These are phyloP conservation scores for Melanotaenia nigrans DNA, from an alignment of 2,797 vertebrate species.

Conservation along the genomic window DNA sequence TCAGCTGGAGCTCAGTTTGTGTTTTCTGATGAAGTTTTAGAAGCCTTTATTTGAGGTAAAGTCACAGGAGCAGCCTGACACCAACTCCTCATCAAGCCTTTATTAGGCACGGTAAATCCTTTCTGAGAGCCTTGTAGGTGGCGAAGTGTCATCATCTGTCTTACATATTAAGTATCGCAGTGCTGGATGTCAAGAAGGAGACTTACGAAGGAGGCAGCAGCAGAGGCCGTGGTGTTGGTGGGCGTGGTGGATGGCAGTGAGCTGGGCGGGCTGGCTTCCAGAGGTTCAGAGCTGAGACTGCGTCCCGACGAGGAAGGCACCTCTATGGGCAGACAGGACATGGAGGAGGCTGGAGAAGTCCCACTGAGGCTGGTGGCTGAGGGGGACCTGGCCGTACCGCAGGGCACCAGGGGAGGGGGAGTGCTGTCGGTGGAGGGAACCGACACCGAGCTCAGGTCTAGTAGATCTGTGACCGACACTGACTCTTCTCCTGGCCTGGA, in stretches of 20 bases:
- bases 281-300: conserved; percentile 61
- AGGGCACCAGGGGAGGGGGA: conserved; percentile 69
- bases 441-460: conserved; percentile 85
- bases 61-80: neutral
- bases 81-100: neutral
- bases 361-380: conserved; percentile 62
- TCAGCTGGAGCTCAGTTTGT: neutral
- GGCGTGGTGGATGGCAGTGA: conserved; percentile 58
- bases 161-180: too few species aligned
- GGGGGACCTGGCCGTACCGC: conserved; percentile 47
- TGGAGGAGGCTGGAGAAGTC: conserved; percentile 68
- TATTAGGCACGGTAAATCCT: too few species aligned
- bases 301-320: conserved; percentile 72
- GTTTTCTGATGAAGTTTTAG: too few species aligned
- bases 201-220: conserved; percentile 75
- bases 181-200: too few species aligned
- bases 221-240: conserved; percentile 46
- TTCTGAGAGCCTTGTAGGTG: too few species aligned
- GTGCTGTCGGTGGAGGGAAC: conserved; percentile 71
- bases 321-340: conserved; percentile 76
- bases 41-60: neutral
- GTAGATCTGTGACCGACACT: conserved; percentile 83
- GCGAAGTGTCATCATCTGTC: too few species aligned
- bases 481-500: conserved; percentile 86
- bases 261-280: conserved; percentile 74